phyloP scores from a whole-genome alignment of 2,113 vertebrate genomes.

The Stomatorhinus ivindoensis region DNA sequence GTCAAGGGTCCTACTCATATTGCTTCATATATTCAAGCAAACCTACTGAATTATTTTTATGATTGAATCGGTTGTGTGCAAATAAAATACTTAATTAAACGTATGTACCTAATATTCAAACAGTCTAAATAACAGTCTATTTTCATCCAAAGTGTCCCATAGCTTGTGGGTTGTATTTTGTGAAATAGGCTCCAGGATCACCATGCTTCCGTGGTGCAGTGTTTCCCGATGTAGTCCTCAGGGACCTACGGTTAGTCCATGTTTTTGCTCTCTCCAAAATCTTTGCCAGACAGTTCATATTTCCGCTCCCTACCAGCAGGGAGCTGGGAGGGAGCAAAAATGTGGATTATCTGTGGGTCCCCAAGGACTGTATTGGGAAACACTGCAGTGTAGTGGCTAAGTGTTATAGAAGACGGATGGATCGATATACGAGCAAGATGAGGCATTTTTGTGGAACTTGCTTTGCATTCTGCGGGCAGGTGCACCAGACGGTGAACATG shows the following conservation, averaged over 20 bases:
- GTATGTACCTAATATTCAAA: not conserved
- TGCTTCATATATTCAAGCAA: not conserved
- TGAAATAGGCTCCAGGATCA: not conserved
- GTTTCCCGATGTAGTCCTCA: not conserved
- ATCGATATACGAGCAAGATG: not conserved
- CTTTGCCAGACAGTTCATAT: not conserved
- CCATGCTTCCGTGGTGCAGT: not conserved
- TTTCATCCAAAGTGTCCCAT: not conserved
- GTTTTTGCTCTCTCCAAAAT: not conserved
- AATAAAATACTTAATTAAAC: not conserved
- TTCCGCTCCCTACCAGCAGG: not conserved
- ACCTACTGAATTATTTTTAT: not conserved
- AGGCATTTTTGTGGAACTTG: not conserved
- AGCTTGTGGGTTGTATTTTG: not conserved
- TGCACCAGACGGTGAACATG: not conserved
- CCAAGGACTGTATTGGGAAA: not conserved
- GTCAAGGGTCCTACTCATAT: not conserved
- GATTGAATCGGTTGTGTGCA: not conserved
- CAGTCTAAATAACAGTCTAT: not conserved
- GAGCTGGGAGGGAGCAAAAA: not conserved
- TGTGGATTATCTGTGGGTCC: not conserved
- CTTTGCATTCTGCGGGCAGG: not conserved
- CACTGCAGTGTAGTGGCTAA: not conserved
- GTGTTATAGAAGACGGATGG: not conserved
- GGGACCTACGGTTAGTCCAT: not conserved